These are phyloP conservation scores for Acholoe squamosa DNA, from an alignment of 2,888 invertebrate species.

Conservation along the genomic window DNA sequence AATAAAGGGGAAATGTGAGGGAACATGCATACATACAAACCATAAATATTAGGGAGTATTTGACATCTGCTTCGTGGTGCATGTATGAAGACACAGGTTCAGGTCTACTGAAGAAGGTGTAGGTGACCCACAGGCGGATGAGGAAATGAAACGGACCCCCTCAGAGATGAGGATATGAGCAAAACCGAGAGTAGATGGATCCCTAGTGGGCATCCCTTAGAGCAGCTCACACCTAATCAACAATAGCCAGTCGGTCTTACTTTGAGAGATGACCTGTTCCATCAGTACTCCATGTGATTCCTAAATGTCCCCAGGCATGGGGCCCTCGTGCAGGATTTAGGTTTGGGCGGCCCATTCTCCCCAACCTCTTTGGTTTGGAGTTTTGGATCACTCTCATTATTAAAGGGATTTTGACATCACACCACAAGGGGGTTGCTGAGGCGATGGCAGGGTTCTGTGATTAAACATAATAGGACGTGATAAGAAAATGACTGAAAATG, in stretches of 20 bases:
- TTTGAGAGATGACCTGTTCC: not conserved
- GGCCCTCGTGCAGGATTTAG: too few species aligned
- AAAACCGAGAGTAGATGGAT: not conserved
- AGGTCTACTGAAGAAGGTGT: not conserved
- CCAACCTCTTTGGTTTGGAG: too few species aligned
- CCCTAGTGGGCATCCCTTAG: not conserved
- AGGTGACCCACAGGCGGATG: not conserved
- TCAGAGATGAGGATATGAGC: not conserved
- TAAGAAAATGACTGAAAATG: not conserved
- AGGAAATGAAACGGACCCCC: constrained; percentile 7
- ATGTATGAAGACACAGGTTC: not conserved
- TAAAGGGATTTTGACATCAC: not conserved
- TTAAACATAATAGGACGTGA: not conserved
- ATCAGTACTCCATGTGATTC: not conserved
- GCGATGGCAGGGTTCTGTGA: not conserved
- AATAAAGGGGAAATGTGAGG: too few species aligned
- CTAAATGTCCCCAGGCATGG: not conserved
- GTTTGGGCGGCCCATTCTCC: too few species aligned
- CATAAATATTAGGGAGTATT: not conserved
- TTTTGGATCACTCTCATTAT: too few species aligned
- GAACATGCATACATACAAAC: not conserved
- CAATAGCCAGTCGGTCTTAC: not conserved
- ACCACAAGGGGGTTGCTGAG: not conserved
- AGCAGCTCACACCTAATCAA: not conserved
- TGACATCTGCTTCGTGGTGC: not conserved